Conservation (phyloP, 1,140 invertebrate species). For the Drosophila kurseongensis region DNA sequence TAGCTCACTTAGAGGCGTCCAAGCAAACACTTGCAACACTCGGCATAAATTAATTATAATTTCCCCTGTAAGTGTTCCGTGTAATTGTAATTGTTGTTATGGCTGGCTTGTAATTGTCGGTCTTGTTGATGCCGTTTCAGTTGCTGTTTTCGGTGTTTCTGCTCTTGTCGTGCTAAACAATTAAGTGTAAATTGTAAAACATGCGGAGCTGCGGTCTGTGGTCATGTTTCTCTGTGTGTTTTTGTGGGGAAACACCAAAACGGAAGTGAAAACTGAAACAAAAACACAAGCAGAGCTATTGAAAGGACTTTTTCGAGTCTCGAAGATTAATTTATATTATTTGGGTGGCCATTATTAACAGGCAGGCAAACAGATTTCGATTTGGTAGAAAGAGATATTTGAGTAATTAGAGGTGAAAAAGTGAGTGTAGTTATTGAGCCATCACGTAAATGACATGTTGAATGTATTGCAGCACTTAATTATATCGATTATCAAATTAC, state of each 20-base stretch:
- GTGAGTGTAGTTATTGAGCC: background rate
- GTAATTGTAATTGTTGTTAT: slow-evolving; percentile 53
- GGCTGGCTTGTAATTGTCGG: slow-evolving; percentile 52
- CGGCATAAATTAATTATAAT: slow-evolving; percentile 54
- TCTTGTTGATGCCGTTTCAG: slow-evolving; percentile 46
- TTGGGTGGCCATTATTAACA: background rate
- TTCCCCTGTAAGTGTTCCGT: slow-evolving; percentile 43
- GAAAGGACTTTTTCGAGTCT: background rate
- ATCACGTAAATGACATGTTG: background rate
- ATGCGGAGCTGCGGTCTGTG: slow-evolving; percentile 43
- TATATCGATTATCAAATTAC: background rate
- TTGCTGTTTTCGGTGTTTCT: slow-evolving; percentile 7
- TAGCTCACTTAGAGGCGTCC: slow-evolving; percentile 49
- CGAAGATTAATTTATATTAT: slow-evolving; percentile 2
- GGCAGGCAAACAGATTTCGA: background rate
- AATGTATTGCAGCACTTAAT: background rate
- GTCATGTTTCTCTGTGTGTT: slow-evolving; percentile 15
- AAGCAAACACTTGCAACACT: slow-evolving; percentile 34
- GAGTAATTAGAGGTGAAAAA: background rate
- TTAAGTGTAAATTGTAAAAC: slow-evolving; percentile 54
- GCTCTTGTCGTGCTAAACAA: slow-evolving; percentile 42
- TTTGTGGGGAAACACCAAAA: background rate
- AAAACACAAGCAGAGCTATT: slow-evolving; percentile 11
- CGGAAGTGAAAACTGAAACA: slow-evolving; percentile 17
- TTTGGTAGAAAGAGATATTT: background rate